Conservation (phyloP, 23 tunicate genomes). For the Phallusia fumigata region DNA sequence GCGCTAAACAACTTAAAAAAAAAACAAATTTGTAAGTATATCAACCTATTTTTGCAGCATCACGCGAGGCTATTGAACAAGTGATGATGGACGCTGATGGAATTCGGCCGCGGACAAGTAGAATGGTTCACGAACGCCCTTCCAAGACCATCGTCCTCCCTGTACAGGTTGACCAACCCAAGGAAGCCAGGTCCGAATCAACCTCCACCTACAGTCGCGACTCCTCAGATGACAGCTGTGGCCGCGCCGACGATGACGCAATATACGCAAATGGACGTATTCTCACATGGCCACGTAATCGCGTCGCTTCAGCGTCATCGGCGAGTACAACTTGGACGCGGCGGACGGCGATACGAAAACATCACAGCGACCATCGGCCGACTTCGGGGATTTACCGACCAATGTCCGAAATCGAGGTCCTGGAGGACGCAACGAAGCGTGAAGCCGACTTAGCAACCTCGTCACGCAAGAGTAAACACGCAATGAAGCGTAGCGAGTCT, state of each 20-base stretch:
- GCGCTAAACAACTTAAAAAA: no score
- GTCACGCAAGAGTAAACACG: not conserved
- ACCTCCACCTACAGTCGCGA: slow-evolving; percentile 3
- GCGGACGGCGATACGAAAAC: slow-evolving; percentile 42
- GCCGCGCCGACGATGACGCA: not conserved
- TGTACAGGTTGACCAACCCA: not conserved
- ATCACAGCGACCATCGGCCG: slow-evolving; percentile 49
- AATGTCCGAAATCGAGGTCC: not conserved
- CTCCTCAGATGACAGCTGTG: slow-evolving; percentile 3
- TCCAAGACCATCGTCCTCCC: not conserved
- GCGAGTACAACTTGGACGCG: not conserved
- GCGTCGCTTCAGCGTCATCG: not conserved
- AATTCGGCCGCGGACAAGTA: not conserved
- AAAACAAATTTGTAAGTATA: no score
- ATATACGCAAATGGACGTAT: not conserved
- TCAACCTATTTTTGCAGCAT: no score
- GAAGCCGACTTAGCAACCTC: not conserved
- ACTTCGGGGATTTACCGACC: not conserved
- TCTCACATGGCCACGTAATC: slow-evolving; percentile 30
- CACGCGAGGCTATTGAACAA: no score
- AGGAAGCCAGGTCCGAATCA: not conserved
- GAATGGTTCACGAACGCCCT: not conserved
- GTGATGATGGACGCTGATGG: slow-evolving; percentile 3
- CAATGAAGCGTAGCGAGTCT: slow-evolving; percentile 4
- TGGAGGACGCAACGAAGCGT: not conserved